Evolutionary conservation across 1,140 invertebrate genomes (phyloP).

Genomic region (Nasonia longicornis): DNA sequence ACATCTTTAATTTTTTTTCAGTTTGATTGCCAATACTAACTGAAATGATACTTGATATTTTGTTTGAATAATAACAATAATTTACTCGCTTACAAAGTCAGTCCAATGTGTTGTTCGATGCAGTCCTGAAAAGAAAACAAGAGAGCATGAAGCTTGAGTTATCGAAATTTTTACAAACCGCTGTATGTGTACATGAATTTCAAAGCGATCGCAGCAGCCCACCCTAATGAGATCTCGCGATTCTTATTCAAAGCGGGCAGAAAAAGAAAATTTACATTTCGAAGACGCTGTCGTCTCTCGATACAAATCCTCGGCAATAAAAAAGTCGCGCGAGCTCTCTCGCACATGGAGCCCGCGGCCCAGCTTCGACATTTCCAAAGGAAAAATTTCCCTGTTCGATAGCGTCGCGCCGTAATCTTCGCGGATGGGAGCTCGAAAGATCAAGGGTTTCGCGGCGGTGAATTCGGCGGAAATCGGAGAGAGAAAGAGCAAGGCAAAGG

Average conservation of each 20-base stretch:
- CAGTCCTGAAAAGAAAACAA: not conserved
- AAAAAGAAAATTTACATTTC: too few relatives aligned
- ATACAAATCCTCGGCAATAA: not conserved
- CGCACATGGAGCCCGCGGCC: not conserved
- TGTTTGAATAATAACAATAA: not conserved
- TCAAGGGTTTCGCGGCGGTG: conserved; percentile 9
- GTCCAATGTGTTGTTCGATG: conserved; percentile 61
- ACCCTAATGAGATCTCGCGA: too few relatives aligned
- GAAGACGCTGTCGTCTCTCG: too few relatives aligned
- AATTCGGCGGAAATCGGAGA: conserved; percentile 8
- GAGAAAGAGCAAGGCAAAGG: not conserved
- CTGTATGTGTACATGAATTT: too few relatives aligned
- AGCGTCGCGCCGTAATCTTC: not conserved
- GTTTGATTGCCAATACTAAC: not conserved
- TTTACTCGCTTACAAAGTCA: not conserved
- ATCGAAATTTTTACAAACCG: too few relatives aligned
- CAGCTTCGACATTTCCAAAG: not conserved
- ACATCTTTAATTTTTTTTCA: conserved; percentile 14
- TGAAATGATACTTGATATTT: conserved; percentile 10
- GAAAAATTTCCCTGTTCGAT: not conserved
- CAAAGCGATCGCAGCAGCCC: too few relatives aligned
- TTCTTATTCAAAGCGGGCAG: too few relatives aligned
- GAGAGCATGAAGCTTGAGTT: not conserved
- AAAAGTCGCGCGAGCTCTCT: not conserved
- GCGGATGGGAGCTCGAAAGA: conserved; percentile 18